Percentiles rank a stretch among this genome's conserved stretches.
Conservation (phyloP, 2,113 vertebrate genomes). For the Poicephalus gulielmi region DNA sequence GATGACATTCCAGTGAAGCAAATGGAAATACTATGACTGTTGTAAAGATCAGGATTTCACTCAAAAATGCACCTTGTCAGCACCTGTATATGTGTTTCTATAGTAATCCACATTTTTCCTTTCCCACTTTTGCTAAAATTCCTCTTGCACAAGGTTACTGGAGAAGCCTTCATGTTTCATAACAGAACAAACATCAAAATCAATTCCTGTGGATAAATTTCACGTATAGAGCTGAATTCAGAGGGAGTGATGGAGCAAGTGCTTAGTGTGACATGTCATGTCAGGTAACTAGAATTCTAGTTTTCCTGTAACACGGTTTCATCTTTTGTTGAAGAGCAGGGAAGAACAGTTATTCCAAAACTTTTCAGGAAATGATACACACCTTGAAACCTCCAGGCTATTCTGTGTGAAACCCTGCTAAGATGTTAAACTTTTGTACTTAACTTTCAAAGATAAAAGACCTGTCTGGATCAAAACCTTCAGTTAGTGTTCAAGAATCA, state of each 20-base stretch:
- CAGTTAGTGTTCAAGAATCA: not conserved
- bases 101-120: not conserved
- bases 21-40: not conserved
- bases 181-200: not conserved
- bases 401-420: not conserved
- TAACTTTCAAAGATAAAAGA: not conserved
- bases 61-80: not conserved
- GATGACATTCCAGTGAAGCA: not conserved
- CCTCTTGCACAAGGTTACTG: not conserved
- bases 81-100: accelerated
- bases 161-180: not conserved
- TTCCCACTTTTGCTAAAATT: not conserved
- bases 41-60: not conserved
- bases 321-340: not conserved
- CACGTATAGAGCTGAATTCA: not conserved
- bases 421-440: not conserved
- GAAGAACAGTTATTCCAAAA: not conserved
- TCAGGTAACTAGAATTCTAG: not conserved
- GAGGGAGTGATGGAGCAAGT: not conserved
- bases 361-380: not conserved
- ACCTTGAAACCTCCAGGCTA: not conserved
- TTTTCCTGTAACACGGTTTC: not conserved
- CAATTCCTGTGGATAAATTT: not conserved
- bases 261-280: not conserved
- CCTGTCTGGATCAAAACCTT: not conserved